These are phyloP conservation scores for Microplitis deprimator DNA, from an alignment of 2,888 invertebrate genomes.

Conservation along the genomic window DNA sequence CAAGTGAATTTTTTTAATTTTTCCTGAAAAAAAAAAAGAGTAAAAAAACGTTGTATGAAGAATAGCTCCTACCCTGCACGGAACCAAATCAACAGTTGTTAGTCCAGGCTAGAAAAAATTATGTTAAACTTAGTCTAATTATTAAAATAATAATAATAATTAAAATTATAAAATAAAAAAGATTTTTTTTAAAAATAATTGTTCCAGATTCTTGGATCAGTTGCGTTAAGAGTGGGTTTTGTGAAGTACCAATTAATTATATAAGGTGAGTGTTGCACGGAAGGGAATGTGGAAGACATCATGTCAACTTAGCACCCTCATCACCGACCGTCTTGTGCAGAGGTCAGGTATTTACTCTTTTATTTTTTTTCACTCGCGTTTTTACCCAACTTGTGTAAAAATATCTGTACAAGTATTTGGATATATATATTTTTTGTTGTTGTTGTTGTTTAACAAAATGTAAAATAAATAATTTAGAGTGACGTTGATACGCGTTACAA, in stretches of 20 bases:
- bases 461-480: slow-evolving; percentile 7
- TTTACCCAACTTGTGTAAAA: neutral
- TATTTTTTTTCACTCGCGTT: slow-evolving; percentile 1
- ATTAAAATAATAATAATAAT: neutral
- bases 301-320: neutral
- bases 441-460: neutral
- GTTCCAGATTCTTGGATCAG: slow-evolving; percentile 10
- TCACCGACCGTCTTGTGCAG: slow-evolving; percentile 3
- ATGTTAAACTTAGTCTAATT: slow-evolving; percentile 20
- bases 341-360: slow-evolving; percentile 14
- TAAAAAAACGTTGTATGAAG: slow-evolving; percentile 28
- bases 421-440: neutral
- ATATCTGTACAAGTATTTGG: no score
- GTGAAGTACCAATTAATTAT: slow-evolving; percentile 23
- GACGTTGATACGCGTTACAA: slow-evolving; percentile 30
- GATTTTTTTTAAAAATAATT: slow-evolving; percentile 9
- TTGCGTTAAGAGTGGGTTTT: slow-evolving; percentile 16
- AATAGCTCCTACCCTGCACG: slow-evolving; percentile 69
- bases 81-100: slow-evolving; percentile 70
- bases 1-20: neutral
- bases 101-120: slow-evolving; percentile 37
- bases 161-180: slow-evolving; percentile 2
- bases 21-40: neutral
- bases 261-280: slow-evolving; percentile 5
- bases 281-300: neutral